Evolutionary conservation across 2,113 vertebrate species (phyloP).

Genomic region (Aspiorhynchus laticeps): DNA sequence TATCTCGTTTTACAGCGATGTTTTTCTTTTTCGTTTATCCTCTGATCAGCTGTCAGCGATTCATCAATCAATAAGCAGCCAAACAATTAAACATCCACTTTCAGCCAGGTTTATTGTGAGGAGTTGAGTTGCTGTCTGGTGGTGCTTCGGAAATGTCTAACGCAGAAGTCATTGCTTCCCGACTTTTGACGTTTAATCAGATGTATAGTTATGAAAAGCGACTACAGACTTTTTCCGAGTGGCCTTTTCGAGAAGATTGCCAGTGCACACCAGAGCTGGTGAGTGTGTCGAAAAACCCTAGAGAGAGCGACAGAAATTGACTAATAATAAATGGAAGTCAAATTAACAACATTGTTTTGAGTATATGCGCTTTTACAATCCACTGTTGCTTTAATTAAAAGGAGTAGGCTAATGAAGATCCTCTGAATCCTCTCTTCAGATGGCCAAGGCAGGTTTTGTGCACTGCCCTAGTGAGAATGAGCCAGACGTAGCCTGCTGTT

Average conservation of each 20-base stretch:
- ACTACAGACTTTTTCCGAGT: conserved; percentile 75
- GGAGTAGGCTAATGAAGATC: not conserved
- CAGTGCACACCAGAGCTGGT: conserved; percentile 81
- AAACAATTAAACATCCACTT: not conserved
- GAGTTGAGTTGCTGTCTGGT: not conserved
- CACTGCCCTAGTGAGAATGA: conserved; percentile 75
- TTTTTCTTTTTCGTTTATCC: not conserved
- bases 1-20: not conserved
- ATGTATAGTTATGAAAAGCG: conserved; percentile 80
- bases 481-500: conserved; percentile 79
- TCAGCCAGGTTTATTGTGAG: not conserved
- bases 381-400: not conserved
- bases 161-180: not conserved
- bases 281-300: conserved; percentile 7
- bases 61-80: conserved; percentile 20
- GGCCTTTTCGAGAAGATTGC: conserved; percentile 82
- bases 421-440: conserved; percentile 65
- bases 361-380: not conserved
- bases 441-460: conserved; percentile 81
- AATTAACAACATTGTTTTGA: not conserved
- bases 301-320: not conserved
- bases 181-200: conserved; percentile 62
- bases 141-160: conserved; percentile 38
- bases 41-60: conserved; percentile 5
- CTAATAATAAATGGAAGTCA: not conserved